phyloP scores from a whole-genome alignment of 1,140 invertebrate species.

The Forficula auricularia region DNA sequence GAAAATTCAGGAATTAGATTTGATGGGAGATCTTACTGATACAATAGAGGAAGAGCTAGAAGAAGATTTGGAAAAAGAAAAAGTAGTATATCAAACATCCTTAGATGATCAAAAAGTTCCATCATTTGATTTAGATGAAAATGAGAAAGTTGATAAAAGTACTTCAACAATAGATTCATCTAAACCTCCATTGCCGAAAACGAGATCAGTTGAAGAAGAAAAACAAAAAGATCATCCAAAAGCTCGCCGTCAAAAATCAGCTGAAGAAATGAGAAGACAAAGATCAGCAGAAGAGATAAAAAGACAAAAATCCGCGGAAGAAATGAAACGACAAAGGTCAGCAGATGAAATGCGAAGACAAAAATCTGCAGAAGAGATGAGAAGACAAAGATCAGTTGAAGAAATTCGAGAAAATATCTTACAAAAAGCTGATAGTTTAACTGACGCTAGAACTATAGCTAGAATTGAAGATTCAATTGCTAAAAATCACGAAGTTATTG shows the following conservation, averaged over 20 bases:
- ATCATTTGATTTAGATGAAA: slow-evolving; percentile 43
- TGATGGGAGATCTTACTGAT: not conserved
- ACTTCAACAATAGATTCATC: not conserved
- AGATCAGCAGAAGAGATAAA: slow-evolving; percentile 2
- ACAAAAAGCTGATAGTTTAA: too few relatives aligned
- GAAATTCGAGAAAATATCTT: slow-evolving; percentile 21
- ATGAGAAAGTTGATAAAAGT: not conserved
- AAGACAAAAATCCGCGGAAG: slow-evolving; percentile 2
- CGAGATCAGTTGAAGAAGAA: slow-evolving; percentile 11
- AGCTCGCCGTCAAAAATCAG: slow-evolving; percentile 5
- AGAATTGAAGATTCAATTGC: too few relatives aligned
- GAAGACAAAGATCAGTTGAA: slow-evolving; percentile 11
- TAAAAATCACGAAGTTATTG: too few relatives aligned
- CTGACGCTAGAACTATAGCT: too few relatives aligned
- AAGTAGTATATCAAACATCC: slow-evolving; percentile 1
- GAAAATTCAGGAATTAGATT: slow-evolving; percentile 20
- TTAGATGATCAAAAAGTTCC: too few relatives aligned
- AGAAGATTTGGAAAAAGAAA: slow-evolving; percentile 30
- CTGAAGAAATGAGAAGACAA: slow-evolving; percentile 7
- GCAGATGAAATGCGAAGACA: not conserved
- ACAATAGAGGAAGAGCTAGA: slow-evolving; percentile 24
- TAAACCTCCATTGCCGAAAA: not conserved
- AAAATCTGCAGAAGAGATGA: slow-evolving; percentile 1
- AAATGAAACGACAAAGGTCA: slow-evolving; percentile 19
- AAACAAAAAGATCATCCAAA: not conserved